Conservation (phyloP, 2,888 invertebrate genomes). For the Cetonia aurata region DNA sequence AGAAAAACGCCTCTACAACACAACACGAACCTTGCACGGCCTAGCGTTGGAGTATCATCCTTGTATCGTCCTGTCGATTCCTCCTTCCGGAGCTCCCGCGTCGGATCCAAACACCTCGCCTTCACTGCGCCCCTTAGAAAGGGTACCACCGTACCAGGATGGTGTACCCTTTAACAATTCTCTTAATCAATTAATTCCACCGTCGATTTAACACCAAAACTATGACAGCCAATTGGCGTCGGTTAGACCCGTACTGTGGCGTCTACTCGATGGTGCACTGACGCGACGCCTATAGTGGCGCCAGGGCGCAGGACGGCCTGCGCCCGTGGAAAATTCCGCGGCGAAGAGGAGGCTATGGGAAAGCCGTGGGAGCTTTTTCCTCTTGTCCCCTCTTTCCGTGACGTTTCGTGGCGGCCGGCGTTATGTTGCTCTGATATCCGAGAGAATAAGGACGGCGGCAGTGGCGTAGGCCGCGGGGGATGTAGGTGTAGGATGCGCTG, state of each 20-base stretch:
- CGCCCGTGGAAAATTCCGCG: slow-evolving; percentile 47
- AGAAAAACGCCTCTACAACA: slow-evolving; percentile 5
- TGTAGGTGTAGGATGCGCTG: not conserved
- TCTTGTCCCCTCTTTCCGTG: slow-evolving; percentile 3
- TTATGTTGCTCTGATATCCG: not conserved
- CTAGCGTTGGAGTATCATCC: slow-evolving; percentile 6
- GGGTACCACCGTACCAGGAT: not conserved
- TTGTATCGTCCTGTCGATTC: slow-evolving; percentile 17
- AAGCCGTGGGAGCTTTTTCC: slow-evolving; percentile 12
- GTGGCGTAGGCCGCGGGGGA: slow-evolving; percentile 4
- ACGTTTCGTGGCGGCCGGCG: not conserved
- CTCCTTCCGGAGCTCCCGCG: no score
- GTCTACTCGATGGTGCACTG: slow-evolving; percentile 60
- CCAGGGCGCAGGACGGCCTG: slow-evolving; percentile 56
- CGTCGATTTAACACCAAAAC: slow-evolving; percentile 26
- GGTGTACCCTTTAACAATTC: not conserved
- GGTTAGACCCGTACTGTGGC: slow-evolving; percentile 56
- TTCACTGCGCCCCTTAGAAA: not conserved
- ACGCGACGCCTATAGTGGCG: slow-evolving; percentile 57
- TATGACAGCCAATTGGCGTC: slow-evolving; percentile 52
- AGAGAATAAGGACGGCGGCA: not conserved
- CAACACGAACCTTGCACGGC: slow-evolving; percentile 32
- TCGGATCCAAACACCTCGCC: not conserved
- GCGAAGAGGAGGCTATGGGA: not conserved
- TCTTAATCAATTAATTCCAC: slow-evolving; percentile 18